Conservation (phyloP, 2,797 vertebrate genomes). For the Sphenopsis melanotis region DNA sequence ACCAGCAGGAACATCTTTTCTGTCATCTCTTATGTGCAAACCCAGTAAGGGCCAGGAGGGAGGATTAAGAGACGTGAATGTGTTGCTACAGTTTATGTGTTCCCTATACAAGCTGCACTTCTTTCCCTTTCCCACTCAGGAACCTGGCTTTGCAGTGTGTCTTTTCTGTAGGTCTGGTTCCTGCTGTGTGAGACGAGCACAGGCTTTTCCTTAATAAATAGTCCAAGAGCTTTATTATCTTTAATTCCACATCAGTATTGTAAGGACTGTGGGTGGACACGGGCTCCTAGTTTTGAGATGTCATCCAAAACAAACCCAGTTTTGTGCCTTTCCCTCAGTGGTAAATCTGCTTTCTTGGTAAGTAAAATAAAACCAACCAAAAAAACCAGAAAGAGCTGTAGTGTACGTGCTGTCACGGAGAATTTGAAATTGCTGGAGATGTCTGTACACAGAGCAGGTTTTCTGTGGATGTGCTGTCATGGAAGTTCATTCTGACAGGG, state of each 20-base stretch:
- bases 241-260: not conserved
- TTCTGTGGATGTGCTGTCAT: not conserved
- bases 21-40: not conserved
- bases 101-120: not conserved
- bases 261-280: not conserved
- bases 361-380: not conserved
- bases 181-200: not conserved
- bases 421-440: not conserved
- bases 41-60: not conserved
- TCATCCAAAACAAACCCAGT: not conserved
- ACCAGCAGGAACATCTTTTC: not conserved
- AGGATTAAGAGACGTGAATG: not conserved
- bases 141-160: not conserved
- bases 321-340: not conserved
- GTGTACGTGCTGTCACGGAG: not conserved
- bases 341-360: not conserved
- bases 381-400: not conserved
- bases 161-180: not conserved
- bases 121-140: not conserved
- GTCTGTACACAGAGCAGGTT: not conserved
- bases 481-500: not conserved
- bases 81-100: not conserved
- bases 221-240: not conserved
- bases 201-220: not conserved
- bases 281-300: not conserved